phyloP scores from a whole-genome alignment of 1,140 invertebrate species.

The Theocolax elegans region DNA sequence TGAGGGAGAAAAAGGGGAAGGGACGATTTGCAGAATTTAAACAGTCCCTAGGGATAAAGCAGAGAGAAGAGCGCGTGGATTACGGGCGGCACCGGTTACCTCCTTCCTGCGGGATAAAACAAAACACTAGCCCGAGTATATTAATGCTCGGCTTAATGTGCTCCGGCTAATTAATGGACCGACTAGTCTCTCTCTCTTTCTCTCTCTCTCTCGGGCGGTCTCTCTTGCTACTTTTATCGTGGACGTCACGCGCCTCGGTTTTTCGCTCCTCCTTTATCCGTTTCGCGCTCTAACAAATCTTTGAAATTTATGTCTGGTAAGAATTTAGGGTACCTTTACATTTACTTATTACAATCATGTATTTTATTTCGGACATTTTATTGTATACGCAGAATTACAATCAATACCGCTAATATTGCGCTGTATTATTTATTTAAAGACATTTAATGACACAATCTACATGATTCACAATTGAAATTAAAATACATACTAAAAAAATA shows the following conservation, averaged over 20 bases:
- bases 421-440: neutral
- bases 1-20: constrained; percentile 14
- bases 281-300: constrained; percentile 33
- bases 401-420: constrained; percentile 5
- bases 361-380: no score
- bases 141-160: constrained; percentile 68
- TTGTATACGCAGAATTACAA: no score
- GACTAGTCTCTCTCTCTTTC: constrained; percentile 56
- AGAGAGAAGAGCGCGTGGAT: constrained; percentile 52
- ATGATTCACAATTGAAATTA: no score
- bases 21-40: constrained; percentile 67
- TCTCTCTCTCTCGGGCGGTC: neutral
- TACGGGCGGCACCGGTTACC: constrained; percentile 51
- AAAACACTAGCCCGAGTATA: constrained; percentile 67
- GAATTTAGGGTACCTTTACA: no score
- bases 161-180: constrained; percentile 68
- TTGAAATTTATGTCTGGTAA: constrained; percentile 20
- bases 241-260: constrained; percentile 32
- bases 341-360: no score
- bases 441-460: no score
- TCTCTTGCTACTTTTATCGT: constrained; percentile 32
- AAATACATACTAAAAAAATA: no score
- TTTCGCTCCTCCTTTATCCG: constrained; percentile 30
- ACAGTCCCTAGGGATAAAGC: constrained; percentile 62
- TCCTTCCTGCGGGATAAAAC: constrained; percentile 67